These are phyloP conservation scores for Piscicola geometra DNA, from an alignment of 2,888 invertebrate species.

Conservation along the genomic window DNA sequence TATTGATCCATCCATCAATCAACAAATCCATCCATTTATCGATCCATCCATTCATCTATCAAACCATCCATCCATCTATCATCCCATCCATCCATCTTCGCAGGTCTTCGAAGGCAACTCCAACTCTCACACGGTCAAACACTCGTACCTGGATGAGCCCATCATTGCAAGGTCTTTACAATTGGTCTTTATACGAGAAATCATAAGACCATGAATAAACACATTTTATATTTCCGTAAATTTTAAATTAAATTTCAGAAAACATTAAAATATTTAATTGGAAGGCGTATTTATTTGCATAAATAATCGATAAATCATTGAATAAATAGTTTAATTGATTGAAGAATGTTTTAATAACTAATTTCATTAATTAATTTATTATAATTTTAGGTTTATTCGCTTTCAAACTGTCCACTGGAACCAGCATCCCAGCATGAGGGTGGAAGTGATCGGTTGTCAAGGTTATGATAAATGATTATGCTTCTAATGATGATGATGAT, in stretches of 20 bases:
- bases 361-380: too few relatives aligned
- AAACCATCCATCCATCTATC: constrained; percentile 4
- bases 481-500: neutral
- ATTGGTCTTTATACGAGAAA: too few relatives aligned
- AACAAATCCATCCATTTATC: neutral
- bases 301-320: too few relatives aligned
- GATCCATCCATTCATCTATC: constrained; percentile 13
- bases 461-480: constrained; percentile 55
- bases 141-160: constrained; percentile 58
- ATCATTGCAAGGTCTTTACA: constrained; percentile 57
- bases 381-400: constrained; percentile 53
- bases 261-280: too few relatives aligned
- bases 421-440: constrained; percentile 59
- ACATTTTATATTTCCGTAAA: too few relatives aligned
- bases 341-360: too few relatives aligned
- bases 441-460: constrained; percentile 60
- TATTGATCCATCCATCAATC: neutral
- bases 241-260: too few relatives aligned
- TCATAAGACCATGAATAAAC: too few relatives aligned
- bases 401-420: constrained; percentile 59
- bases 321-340: too few relatives aligned
- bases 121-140: constrained; percentile 58
- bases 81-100: constrained; percentile 1
- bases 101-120: constrained; percentile 59
- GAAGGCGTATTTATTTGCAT: too few relatives aligned